These are phyloP conservation scores for Manis pentadactyla DNA, from an alignment of 2,797 vertebrate species.

Conservation along the genomic window DNA sequence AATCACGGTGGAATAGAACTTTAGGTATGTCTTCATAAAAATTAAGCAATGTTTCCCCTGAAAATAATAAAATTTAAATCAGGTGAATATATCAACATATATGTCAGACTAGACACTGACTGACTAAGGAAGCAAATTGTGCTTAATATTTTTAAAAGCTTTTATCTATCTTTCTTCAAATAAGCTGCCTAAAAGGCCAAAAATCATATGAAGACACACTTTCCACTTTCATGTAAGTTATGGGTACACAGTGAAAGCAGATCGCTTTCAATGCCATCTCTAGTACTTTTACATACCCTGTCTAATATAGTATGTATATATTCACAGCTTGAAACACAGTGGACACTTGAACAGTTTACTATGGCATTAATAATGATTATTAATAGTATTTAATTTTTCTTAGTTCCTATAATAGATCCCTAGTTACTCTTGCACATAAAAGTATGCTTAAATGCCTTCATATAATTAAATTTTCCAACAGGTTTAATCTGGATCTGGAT, in stretches of 20 bases:
- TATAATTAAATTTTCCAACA: neutral
- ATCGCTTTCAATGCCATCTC: neutral
- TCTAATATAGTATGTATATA: neutral
- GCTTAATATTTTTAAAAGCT: neutral
- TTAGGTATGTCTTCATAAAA: neutral
- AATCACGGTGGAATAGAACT: neutral
- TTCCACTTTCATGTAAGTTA: neutral
- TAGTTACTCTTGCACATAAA: neutral
- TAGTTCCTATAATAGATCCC: neutral
- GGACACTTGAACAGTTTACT: neutral
- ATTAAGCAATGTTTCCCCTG: neutral
- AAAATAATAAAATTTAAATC: neutral
- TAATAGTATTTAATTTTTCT: neutral
- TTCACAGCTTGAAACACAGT: neutral
- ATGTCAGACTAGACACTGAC: neutral
- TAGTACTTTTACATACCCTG: neutral
- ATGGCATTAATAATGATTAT: neutral
- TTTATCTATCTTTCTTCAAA: neutral
- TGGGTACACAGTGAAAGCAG: neutral
- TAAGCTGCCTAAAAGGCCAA: neutral
- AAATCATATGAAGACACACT: neutral
- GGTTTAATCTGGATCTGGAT: neutral
- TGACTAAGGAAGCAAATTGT: neutral
- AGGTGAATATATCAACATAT: neutral
- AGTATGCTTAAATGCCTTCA: neutral